Evolutionary conservation across 2,888 invertebrate species (phyloP), one percentile per base, ranked within the genome.

Genomic region (Pterostichus niger): DNA sequence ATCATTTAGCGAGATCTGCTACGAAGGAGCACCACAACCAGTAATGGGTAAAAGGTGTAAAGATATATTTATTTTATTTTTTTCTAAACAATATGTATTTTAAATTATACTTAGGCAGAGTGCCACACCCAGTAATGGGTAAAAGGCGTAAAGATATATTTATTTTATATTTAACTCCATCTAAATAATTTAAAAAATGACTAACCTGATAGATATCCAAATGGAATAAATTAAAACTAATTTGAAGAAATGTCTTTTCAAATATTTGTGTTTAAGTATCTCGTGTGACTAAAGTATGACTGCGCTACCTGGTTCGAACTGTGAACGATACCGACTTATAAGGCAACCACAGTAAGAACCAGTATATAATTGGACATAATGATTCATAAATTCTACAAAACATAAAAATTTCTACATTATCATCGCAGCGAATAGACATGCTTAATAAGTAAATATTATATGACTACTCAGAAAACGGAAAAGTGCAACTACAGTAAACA

Each of bases 311-410:
- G 9, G 31, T 31, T 59, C 6, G 5, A 40, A 49, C 49, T 4
- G 2, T 11, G 13, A 33, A 33, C n/a, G 64, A 35, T 64, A 35
- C n/a, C 35, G 33, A 64, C 64, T 35, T 64, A 64, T 64, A 64
- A 35, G 64, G 64, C 64, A 13, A 13, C 6, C 1, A 35, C 35
- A 35, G 11, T 24, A 11, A 31, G 7, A 64, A 64, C 64, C 64
- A 64, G 59, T 31, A n/a, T 33, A 13, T 64, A 64, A 64, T 64
- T 3, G 33, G n/a, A 24, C 33, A 33, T 64, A 64, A 64, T 64
- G 64, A 64, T 64, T 64, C 64, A 64, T 33, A 64, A 33, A 64
- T 64, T 64, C 64, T 35, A 64, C 64, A 35, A 35, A 49, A 33
- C 35, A 64, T 40, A 64, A 35, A 64, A 64, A 35, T 64, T 64